A percentile compares a stretch with the other conserved stretches of the same genome.
These are phyloP conservation scores for Arvicanthis niloticus DNA, from an alignment of 2,113 vertebrate genomes.

Conservation along the genomic window DNA sequence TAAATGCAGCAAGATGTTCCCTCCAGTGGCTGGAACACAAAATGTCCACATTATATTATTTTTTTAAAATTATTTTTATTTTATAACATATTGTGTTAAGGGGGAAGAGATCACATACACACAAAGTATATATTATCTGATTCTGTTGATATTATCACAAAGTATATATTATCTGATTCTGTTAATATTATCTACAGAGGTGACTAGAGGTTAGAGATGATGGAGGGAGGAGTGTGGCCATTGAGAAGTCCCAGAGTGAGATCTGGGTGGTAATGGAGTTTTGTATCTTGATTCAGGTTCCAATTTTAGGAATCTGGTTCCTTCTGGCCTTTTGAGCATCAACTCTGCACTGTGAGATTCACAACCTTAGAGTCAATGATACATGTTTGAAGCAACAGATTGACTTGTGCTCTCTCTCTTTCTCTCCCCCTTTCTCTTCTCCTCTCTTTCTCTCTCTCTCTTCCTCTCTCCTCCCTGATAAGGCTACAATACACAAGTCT, in stretches of 20 bases:
- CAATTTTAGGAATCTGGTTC: background rate
- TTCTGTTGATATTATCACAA: too few species aligned
- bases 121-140: too few species aligned
- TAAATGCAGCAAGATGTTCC: background rate
- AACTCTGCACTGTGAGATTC: background rate
- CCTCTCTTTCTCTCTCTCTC: too few species aligned
- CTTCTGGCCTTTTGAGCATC: background rate
- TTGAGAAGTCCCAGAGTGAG: background rate
- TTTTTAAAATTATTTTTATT: background rate
- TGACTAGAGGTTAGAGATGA: background rate
- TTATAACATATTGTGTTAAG: background rate
- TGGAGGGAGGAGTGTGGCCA: background rate
- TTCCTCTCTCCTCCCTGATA: background rate
- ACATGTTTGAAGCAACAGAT: background rate
- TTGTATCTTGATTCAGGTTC: background rate
- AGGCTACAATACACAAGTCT: background rate
- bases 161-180: too few species aligned
- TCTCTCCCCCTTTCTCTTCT: too few species aligned
- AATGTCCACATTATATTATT: background rate
- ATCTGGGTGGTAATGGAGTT: background rate
- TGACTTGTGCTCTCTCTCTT: background rate
- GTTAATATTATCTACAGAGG: background rate
- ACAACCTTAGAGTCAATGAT: background rate
- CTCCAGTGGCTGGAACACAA: background rate
- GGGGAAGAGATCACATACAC: too few species aligned